These are phyloP conservation scores for Conus canariensis DNA, from an alignment of 2,888 invertebrate species.

Conservation along the genomic window DNA sequence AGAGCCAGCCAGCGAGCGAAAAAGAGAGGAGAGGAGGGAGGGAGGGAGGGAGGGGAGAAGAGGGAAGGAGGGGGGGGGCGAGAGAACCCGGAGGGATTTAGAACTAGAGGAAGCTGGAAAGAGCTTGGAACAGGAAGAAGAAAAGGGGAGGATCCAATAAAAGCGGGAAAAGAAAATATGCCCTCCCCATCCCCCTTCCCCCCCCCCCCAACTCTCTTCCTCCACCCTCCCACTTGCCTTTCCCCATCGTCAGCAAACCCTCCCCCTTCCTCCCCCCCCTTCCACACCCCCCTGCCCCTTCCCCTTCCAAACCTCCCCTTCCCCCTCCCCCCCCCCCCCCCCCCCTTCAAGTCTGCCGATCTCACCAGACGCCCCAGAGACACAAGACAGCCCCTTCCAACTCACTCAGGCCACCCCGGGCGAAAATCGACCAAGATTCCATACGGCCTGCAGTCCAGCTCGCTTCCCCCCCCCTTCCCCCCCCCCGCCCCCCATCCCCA, in stretches of 20 bases:
- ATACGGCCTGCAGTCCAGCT: neutral
- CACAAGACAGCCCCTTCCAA: neutral
- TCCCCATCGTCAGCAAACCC: neutral
- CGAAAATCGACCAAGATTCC: conserved; percentile 25
- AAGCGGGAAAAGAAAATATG: neutral
- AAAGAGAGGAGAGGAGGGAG: neutral
- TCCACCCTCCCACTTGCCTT: neutral
- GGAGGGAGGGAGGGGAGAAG: neutral
- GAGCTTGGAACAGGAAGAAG: neutral
- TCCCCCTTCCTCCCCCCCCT: neutral
- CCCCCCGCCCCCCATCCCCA: neutral
- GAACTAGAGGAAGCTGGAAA: neutral
- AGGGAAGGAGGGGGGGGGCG: neutral
- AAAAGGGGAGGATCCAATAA: neutral
- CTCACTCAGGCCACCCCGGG: neutral
- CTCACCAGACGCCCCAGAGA: conserved; percentile 18
- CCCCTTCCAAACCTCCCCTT: neutral
- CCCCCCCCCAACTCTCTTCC: neutral
- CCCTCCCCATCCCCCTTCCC: neutral
- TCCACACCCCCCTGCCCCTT: neutral
- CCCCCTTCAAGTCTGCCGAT: neutral
- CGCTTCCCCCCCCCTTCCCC: neutral
- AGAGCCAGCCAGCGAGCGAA: too few relatives aligned
- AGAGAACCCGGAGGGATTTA: too few relatives aligned
- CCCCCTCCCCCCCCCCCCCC: neutral